Evolutionary conservation across 2,113 vertebrate genomes (phyloP).

Genomic region (Pampusana beccarii): DNA sequence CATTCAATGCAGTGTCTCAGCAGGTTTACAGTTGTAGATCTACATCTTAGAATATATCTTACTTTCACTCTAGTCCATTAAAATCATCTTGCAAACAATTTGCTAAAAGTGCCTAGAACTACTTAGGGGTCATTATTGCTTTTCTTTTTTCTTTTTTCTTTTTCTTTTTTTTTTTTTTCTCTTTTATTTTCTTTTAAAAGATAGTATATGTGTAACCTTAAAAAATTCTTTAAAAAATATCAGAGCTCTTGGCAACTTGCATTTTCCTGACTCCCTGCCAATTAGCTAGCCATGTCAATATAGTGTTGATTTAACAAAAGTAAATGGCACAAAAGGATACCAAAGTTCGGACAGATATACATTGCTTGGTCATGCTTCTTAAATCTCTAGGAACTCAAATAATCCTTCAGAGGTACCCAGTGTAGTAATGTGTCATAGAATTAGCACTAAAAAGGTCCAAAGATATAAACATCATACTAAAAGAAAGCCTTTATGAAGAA

Average conservation of each 20-base stretch:
- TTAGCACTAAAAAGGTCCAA: constrained; percentile 81
- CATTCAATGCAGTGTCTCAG: constrained; percentile 51
- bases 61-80: constrained; percentile 73
- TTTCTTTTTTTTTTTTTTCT: constrained; percentile 29
- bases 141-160: constrained; percentile 10
- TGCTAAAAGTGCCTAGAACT: constrained; percentile 82
- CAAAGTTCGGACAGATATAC: constrained; percentile 69
- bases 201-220: constrained; percentile 78
- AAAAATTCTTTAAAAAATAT: constrained; percentile 83
- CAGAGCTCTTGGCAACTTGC: constrained; percentile 80
- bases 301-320: constrained; percentile 74
- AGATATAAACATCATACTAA: constrained; percentile 82
- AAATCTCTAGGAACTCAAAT: constrained; percentile 68
- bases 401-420: constrained; percentile 80
- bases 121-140: constrained; percentile 84
- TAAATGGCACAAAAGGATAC: constrained; percentile 76
- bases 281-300: constrained; percentile 78
- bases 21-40: constrained; percentile 49
- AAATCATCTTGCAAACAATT: constrained; percentile 77
- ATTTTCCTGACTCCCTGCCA: constrained; percentile 80
- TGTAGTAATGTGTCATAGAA: constrained; percentile 78
- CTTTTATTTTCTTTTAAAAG: constrained; percentile 77
- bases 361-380: constrained; percentile 73
- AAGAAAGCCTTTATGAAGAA: constrained; percentile 80
- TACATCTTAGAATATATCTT: constrained; percentile 51